Conservation (phyloP, 2,113 vertebrate genomes). For the Gallinago undulata region DNA sequence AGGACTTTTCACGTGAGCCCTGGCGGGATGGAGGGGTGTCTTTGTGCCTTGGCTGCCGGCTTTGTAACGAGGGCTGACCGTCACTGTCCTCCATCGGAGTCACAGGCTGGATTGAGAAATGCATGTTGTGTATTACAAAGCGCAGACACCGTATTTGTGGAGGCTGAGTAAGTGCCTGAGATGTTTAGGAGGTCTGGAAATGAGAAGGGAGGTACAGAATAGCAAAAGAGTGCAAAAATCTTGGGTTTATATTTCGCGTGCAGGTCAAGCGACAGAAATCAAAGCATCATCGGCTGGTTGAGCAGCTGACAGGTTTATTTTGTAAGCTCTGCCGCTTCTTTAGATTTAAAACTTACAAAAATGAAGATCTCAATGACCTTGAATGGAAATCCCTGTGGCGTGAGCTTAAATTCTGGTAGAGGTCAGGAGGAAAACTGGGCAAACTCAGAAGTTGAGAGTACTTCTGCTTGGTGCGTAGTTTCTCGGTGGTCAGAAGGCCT, state of each 20-base stretch:
- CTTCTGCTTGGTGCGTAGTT: neutral
- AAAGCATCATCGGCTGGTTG: neutral
- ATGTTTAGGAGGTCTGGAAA: neutral
- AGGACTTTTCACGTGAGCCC: neutral
- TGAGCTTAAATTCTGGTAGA: neutral
- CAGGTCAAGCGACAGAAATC: neutral
- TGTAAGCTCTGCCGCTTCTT: neutral
- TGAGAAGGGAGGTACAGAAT: neutral
- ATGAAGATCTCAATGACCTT: neutral
- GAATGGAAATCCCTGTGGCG: neutral
- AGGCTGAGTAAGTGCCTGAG: neutral
- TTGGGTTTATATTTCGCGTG: neutral
- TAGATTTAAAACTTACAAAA: neutral
- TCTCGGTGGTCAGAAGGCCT: neutral
- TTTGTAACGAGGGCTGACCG: neutral
- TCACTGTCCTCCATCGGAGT: neutral
- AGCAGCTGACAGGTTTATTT: neutral
- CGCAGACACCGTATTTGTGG: accelerated
- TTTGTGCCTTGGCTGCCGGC: neutral
- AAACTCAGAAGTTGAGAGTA: neutral
- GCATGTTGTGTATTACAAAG: neutral
- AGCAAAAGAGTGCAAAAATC: neutral
- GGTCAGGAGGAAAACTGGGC: neutral
- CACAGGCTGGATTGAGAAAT: neutral
- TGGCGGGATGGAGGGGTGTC: neutral